Base-by-base conservation (phyloP, 2,113 vertebrate genomes). In the Penelope pileata region DNA sequence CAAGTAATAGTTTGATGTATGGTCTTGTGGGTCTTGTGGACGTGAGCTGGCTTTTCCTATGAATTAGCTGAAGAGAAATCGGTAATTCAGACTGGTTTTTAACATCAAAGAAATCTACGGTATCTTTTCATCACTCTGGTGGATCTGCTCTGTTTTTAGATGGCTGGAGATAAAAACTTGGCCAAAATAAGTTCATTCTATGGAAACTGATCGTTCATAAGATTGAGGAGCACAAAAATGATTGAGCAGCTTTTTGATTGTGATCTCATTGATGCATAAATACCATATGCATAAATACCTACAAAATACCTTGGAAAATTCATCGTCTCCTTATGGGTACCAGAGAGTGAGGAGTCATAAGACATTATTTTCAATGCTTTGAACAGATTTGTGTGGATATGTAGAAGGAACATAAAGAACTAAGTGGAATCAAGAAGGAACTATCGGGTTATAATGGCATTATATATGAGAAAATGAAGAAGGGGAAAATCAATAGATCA, bases 401-500 rank as follows among this genome's bases (percentile, higher is more conserved):
- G 12, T 30, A 67, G 26, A 11, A 59, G 10, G 34, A 81, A 72
- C 56, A 40, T 16, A 13, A 51, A 54, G 40, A 89, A 70, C 30
- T 60, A 66, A 70, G 60, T 12, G 59, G 12, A 88, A 70, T 70
- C 58, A 79, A 48, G 53, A 83, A 45, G 18, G 48, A 74, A 26
- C 16, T 62, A 6, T 45, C 30, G 91, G 30, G 56, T 74, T 48
- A 32, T 45, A 42, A 74, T 47, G 42, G 29, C 42, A 27, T 11
- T 77, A 67, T 5, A 12, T 26, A 29, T 7, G 14, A 89, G 80
- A 82, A 87, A 85, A 80, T 13, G 17, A 26, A 75, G 62, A 67
- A 88, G 58, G 66, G 59, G 32, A 48, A 34, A 81, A 79, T 85
- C 75, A 76, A 69, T 92, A 42, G n/a, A 66, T 93, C 34, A 82